Evolutionary conservation across 1,140 invertebrate genomes (phyloP).

Genomic region (Thaumetopoea pityocampa): DNA sequence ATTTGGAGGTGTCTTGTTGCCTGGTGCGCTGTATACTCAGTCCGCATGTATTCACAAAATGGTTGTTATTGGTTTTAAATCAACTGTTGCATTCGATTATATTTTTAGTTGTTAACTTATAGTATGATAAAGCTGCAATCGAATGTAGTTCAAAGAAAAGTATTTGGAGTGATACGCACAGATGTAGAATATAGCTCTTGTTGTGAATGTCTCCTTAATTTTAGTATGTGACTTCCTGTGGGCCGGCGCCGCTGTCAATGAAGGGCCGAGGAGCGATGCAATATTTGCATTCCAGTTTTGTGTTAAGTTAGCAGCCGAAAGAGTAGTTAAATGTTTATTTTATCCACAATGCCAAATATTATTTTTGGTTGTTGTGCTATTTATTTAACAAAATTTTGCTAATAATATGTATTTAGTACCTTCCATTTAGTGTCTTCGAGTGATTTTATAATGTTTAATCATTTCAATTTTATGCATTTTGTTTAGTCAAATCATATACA

Average conservation of each 20-base stretch:
- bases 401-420: constrained; percentile 67
- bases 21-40: constrained; percentile 59
- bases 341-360: constrained; percentile 72
- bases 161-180: constrained; percentile 72
- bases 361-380: constrained; percentile 75
- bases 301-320: constrained; percentile 66
- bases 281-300: constrained; percentile 74
- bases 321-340: constrained; percentile 66
- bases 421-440: constrained; percentile 66
- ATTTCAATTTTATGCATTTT: constrained; percentile 74
- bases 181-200: constrained; percentile 50
- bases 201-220: constrained; percentile 54
- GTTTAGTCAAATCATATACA: constrained; percentile 72
- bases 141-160: constrained; percentile 69
- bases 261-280: constrained; percentile 69
- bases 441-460: constrained; percentile 68
- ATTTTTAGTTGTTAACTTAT: constrained; percentile 60
- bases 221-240: constrained; percentile 37
- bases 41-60: constrained; percentile 63
- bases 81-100: constrained; percentile 72
- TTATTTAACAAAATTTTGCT: constrained; percentile 60
- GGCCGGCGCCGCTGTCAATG: constrained; percentile 19
- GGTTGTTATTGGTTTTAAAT: constrained; percentile 69
- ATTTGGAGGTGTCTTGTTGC: constrained; percentile 35
- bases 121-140: constrained; percentile 64